Conservation (phyloP, 1,140 invertebrate genomes). For the Lepidurus packardi region DNA sequence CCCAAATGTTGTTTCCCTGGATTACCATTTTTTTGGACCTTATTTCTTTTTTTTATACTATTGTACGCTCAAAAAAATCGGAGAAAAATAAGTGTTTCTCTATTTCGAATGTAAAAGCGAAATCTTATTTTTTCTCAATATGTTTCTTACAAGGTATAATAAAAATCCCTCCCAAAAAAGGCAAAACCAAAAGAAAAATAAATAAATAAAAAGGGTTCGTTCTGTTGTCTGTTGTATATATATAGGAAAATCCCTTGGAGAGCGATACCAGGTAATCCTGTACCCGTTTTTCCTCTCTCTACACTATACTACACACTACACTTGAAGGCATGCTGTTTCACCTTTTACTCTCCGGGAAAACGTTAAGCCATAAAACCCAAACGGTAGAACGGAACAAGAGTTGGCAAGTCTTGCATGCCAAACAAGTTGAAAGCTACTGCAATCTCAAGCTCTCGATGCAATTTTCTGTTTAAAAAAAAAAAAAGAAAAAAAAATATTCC, state of each 20-base stretch:
- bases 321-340: neutral
- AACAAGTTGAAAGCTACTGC: neutral
- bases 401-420: conserved; percentile 2
- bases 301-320: neutral
- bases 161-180: neutral
- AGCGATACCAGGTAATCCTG: neutral
- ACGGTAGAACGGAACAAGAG: neutral
- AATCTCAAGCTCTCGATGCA: neutral
- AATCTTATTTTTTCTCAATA: too few species aligned
- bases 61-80: too few species aligned
- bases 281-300: neutral
- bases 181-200: neutral
- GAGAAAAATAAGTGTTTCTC: too few species aligned
- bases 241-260: neutral
- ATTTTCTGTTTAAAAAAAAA: neutral
- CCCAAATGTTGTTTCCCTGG: too few species aligned
- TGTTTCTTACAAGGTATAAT: too few species aligned
- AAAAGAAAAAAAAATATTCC: too few species aligned
- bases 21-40: too few species aligned
- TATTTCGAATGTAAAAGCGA: too few species aligned
- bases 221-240: too few species aligned
- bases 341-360: neutral
- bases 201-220: neutral
- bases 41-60: too few species aligned
- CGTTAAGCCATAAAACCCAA: neutral